phyloP scores from a whole-genome alignment of 2,113 vertebrate genomes.

The Campylorhamphus procurvoides region DNA sequence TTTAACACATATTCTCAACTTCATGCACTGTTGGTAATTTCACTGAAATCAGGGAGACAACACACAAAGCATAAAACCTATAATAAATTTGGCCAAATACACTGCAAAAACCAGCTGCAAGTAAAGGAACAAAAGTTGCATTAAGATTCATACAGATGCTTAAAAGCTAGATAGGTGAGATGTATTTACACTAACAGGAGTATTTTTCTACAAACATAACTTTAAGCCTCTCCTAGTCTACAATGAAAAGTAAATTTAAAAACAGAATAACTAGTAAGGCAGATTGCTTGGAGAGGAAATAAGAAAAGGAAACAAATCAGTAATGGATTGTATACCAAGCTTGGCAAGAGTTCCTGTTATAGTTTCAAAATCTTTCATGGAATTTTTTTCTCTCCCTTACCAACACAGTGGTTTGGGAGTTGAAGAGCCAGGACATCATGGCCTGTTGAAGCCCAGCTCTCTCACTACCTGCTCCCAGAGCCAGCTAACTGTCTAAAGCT shows the following conservation, averaged over 20 bases:
- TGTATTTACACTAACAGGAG: background rate
- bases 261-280: background rate
- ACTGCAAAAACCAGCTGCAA: background rate
- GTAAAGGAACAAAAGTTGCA: background rate
- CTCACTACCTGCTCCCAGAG: too few relatives aligned
- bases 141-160: background rate
- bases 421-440: too few relatives aligned
- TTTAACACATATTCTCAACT: background rate
- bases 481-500: too few relatives aligned
- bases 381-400: too few relatives aligned
- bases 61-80: background rate
- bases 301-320: conserved; percentile 9
- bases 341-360: background rate
- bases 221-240: background rate
- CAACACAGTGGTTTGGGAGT: too few relatives aligned
- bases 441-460: too few relatives aligned
- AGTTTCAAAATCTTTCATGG: too few relatives aligned
- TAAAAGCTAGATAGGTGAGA: background rate
- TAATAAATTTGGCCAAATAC: background rate
- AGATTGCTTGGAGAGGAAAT: background rate
- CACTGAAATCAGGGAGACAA: background rate
- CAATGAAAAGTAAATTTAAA: background rate
- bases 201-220: background rate
- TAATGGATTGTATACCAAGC: background rate
- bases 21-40: background rate